Conservation (phyloP, 1,140 invertebrate genomes). For the Hyles vespertilio region DNA sequence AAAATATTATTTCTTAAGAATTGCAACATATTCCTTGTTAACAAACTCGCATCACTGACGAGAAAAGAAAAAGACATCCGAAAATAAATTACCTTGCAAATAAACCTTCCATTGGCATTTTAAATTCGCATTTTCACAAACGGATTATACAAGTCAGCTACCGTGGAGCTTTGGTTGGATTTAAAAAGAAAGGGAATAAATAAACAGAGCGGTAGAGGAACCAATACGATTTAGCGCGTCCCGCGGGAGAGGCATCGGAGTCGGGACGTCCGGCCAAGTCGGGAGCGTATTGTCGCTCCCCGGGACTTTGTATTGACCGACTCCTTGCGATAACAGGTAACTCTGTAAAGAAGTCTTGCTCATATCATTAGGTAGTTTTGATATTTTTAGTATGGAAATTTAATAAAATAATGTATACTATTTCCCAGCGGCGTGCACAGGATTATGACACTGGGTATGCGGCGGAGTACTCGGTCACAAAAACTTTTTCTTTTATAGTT, state of each 20-base stretch:
- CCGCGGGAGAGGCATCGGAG: conserved; percentile 34
- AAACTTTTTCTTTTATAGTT: too few relatives aligned
- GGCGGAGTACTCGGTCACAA: too few relatives aligned
- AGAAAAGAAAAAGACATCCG: background rate
- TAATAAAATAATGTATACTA: too few relatives aligned
- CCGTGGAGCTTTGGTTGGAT: background rate
- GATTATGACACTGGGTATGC: too few relatives aligned
- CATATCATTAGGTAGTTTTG: too few relatives aligned
- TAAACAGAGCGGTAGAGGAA: conserved; percentile 43
- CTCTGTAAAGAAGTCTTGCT: too few relatives aligned
- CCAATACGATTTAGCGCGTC: conserved; percentile 54
- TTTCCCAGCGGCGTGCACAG: too few relatives aligned
- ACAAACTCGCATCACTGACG: too few relatives aligned
- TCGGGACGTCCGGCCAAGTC: conserved; percentile 19
- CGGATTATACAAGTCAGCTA: conserved; percentile 17
- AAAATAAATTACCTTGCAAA: background rate
- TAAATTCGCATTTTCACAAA: conserved; percentile 8
- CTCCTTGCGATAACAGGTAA: too few relatives aligned
- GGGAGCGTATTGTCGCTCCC: conserved; percentile 49
- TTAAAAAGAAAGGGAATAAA: conserved; percentile 33
- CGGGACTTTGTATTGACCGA: conserved; percentile 10
- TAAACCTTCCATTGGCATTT: background rate
- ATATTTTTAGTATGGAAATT: too few relatives aligned
- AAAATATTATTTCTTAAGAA: background rate
- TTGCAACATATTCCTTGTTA: too few relatives aligned